These are phyloP conservation scores for Micoletzkya japonica DNA, from an alignment of 2,888 invertebrate genomes.

Conservation along the genomic window DNA sequence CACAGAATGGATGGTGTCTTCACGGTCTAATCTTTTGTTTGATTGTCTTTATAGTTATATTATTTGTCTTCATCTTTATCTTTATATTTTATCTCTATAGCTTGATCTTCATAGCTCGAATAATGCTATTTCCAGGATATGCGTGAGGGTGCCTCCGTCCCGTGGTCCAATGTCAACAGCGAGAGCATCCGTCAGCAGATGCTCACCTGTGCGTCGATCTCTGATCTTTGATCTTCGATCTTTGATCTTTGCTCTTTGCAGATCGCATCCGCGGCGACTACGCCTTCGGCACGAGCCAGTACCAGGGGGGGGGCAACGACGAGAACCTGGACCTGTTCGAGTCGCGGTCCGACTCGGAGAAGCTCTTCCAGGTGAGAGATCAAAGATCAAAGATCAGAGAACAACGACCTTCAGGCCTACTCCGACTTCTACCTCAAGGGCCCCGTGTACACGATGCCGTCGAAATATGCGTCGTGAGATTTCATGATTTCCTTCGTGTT, in stretches of 20 bases:
- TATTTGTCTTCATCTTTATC: too few relatives aligned
- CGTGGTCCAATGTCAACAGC: constrained; percentile 28
- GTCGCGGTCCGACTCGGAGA: constrained; percentile 32
- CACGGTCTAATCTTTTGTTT: too few relatives aligned
- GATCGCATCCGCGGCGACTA: constrained; percentile 10
- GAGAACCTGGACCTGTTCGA: constrained; percentile 34
- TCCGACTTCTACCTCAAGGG: constrained; percentile 36
- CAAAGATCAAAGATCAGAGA: not conserved
- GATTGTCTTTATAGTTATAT: too few relatives aligned
- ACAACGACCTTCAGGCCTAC: constrained; percentile 31
- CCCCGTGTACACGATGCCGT: constrained; percentile 32
- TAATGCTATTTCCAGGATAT: not conserved
- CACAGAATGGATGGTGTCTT: too few relatives aligned
- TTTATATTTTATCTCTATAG: too few relatives aligned
- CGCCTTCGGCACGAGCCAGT: not conserved
- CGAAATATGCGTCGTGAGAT: constrained; percentile 25
- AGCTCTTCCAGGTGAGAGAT: constrained; percentile 26
- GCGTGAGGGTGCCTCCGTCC: constrained; percentile 2
- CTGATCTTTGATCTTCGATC: not conserved
- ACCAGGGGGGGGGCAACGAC: not conserved
- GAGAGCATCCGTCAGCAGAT: constrained; percentile 19
- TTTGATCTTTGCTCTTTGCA: not conserved
- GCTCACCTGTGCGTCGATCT: constrained; percentile 11
- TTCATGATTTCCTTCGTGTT: not conserved
- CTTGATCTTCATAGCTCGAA: not conserved